phyloP scores from a whole-genome alignment of 2,888 invertebrate species.

The Ochlodes sylvanus region DNA sequence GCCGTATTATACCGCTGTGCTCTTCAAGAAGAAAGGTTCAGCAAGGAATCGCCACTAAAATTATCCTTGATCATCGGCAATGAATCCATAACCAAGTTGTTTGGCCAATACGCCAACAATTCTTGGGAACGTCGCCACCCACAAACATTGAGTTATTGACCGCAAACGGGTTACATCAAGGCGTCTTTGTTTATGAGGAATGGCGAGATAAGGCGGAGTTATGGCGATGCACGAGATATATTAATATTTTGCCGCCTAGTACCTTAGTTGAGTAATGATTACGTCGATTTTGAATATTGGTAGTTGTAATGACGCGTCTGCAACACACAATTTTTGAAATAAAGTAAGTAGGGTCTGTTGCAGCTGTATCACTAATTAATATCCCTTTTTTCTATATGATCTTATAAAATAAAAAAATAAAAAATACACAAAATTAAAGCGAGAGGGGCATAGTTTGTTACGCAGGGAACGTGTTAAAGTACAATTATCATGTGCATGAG shows the following conservation, averaged over 20 bases:
- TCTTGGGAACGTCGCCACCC: slow-evolving; percentile 1
- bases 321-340: background rate
- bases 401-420: too few relatives aligned
- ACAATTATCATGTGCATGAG: too few relatives aligned
- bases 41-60: too few relatives aligned
- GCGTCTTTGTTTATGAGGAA: slow-evolving; percentile 24
- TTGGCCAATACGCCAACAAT: slow-evolving; percentile 21
- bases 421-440: too few relatives aligned
- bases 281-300: background rate
- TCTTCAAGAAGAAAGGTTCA: too few relatives aligned
- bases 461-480: too few relatives aligned
- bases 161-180: slow-evolving; percentile 30
- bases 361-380: too few relatives aligned
- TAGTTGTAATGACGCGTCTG: background rate
- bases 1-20: too few relatives aligned
- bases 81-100: background rate
- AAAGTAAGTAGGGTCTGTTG: too few relatives aligned
- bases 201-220: slow-evolving; percentile 26
- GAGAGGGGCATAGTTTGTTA: too few relatives aligned
- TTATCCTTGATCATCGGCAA: too few relatives aligned
- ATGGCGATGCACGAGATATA: slow-evolving; percentile 8
- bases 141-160: slow-evolving; percentile 33
- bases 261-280: background rate
- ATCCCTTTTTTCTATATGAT: too few relatives aligned
- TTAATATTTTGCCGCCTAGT: background rate